Evolutionary conservation across 2,888 invertebrate genomes (phyloP), one percentile per base, ranked within the genome.

Genomic region (Cataglyphis altisquamis): DNA sequence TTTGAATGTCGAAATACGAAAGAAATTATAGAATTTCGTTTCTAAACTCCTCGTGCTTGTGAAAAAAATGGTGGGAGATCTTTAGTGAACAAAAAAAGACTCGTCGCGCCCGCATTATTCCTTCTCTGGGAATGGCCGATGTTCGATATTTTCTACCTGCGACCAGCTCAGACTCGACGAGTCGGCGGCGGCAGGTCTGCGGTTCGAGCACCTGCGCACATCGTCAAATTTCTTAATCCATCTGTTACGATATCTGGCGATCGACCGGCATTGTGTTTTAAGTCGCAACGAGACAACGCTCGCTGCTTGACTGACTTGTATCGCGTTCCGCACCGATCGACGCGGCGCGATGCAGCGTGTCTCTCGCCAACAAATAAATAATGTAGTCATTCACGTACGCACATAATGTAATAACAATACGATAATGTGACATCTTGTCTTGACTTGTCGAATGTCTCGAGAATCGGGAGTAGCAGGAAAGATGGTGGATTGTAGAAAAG

Each of bases 161-260:
- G 21, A 21, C 8, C 45, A 32, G 45, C 52, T 52, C 18, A 36
- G n/a, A 32, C 32, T 32, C 6, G 32, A 29, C 25, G 48, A 48
- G 18, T 57, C 39, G 32, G 18, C 66, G 45, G 12, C 66, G 9
- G n/a, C 25, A 66, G 41, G 64, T 74, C 41, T 81, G 29, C 41
- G 25, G 25, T 25, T 12, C 63, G 55, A 67, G 85, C 81, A 89
- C 87, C 83, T 87, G 89, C 86, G 48, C 41, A 64, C 77, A 83
- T 82, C 87, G 88, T 90, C 90, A 92, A 92, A 91, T 92, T 91
- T 92, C 91, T 92, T 89, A 88, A 91, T 91, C 87, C 89, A 87
- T 87, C 88, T 91, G 89, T 91, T 90, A 91, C 90, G 90, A 86
- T 91, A 89, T 90, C 87, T 89, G 88, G 87, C 90, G 89, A 89